Evolutionary conservation across 2,797 vertebrate genomes (phyloP).

Genomic region (Tragelaphus oryx): DNA sequence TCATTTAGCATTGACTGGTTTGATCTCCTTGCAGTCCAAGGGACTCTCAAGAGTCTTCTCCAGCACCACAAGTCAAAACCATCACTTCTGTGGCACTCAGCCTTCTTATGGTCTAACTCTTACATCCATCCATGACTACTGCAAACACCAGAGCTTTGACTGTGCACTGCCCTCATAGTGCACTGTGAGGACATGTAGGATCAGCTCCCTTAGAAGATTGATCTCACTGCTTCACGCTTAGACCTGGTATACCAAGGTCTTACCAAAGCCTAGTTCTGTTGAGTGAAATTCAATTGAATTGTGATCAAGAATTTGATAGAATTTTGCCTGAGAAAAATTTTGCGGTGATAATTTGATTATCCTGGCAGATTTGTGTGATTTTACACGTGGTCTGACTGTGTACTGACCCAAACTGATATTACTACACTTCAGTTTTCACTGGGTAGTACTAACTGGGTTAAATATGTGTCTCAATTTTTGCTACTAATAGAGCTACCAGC

Average conservation of each 20-base stretch:
- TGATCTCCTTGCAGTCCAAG: not conserved
- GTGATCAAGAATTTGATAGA: not conserved
- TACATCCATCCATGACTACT: not conserved
- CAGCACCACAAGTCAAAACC: not conserved
- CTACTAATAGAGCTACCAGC: not conserved
- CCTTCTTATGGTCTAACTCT: not conserved
- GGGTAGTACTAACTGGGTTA: not conserved
- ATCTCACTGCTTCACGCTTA: not conserved
- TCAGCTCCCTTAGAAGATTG: not conserved
- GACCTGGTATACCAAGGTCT: not conserved
- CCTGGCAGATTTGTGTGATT: not conserved
- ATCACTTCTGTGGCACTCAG: not conserved
- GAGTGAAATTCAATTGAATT: not conserved
- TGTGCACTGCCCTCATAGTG: not conserved
- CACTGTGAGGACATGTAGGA: not conserved
- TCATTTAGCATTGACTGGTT: not conserved
- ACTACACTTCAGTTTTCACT: not conserved
- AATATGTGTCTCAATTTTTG: not conserved
- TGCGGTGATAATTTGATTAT: not conserved
- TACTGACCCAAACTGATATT: not conserved
- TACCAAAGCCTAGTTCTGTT: not conserved
- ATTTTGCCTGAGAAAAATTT: constrained; percentile 10
- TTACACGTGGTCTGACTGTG: not conserved
- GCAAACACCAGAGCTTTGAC: not conserved
- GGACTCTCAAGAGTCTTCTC: not conserved